Percentiles rank a stretch among this genome's conserved stretches.
Evolutionary conservation across 2,113 vertebrate genomes (phyloP).

Genomic region (Amphiprion ocellaris): DNA sequence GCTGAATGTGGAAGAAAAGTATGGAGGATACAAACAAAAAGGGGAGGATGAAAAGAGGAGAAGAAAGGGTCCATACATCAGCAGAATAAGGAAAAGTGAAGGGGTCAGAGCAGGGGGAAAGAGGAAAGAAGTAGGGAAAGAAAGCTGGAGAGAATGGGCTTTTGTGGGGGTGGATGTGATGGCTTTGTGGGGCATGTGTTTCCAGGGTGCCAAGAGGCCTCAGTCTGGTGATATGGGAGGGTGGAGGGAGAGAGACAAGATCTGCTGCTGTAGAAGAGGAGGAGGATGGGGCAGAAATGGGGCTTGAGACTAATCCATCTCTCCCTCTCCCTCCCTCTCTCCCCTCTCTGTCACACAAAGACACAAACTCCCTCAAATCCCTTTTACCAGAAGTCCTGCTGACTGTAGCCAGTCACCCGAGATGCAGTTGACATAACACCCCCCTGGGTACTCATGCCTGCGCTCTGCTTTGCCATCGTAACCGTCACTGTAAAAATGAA

Average conservation of each 20-base stretch:
- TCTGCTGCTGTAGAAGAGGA: conserved; percentile 31
- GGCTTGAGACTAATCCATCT: conserved; percentile 64
- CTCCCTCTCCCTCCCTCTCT: conserved; percentile 29
- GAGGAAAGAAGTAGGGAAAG: conserved; percentile 36
- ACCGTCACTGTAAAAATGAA: conserved; percentile 63
- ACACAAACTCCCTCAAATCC: conserved; percentile 73
- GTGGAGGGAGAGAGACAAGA: conserved; percentile 34
- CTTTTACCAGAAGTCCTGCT: conserved; percentile 77
- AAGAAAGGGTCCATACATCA: conserved; percentile 1
- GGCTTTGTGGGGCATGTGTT: conserved; percentile 70
- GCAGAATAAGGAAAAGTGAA: conserved; percentile 29
- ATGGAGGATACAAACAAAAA: neutral
- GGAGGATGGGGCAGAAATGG: conserved; percentile 54
- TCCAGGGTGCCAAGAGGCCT: conserved; percentile 66
- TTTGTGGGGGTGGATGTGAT: conserved; percentile 65
- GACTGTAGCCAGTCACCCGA: conserved; percentile 71
- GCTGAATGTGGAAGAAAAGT: conserved; percentile 25
- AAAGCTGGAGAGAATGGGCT: conserved; percentile 35
- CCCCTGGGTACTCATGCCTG: conserved; percentile 59
- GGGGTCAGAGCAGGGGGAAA: conserved; percentile 42
- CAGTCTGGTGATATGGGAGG: conserved; percentile 46
- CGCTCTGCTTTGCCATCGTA: conserved; percentile 49
- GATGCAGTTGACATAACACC: conserved; percentile 78
- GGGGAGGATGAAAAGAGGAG: conserved; percentile 8
- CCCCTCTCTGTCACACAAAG: conserved; percentile 46